Evolutionary conservation across 1,140 invertebrate genomes (phyloP).

Genomic region (Cotesia typhae): DNA sequence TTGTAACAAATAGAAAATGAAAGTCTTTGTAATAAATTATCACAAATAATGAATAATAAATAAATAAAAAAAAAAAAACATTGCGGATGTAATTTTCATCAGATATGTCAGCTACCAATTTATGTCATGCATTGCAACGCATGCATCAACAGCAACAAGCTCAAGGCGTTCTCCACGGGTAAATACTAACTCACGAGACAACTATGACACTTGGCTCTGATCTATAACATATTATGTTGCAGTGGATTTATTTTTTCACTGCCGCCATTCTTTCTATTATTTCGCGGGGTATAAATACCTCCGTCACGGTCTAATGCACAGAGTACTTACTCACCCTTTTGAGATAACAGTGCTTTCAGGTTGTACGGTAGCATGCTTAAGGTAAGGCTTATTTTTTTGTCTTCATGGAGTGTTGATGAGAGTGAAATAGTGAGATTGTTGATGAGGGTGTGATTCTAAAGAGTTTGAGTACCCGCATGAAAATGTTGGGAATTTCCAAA

Average conservation of each 20-base stretch:
- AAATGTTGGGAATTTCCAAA: neutral
- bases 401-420: too few species aligned
- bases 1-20: too few species aligned
- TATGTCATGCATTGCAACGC: neutral
- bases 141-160: conserved; percentile 4
- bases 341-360: neutral
- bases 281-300: conserved; percentile 4
- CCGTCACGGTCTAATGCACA: neutral
- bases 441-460: too few species aligned
- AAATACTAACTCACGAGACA: neutral
- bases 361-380: neutral
- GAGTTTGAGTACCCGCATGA: too few species aligned
- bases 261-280: neutral
- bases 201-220: conserved; percentile 11
- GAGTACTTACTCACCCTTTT: neutral
- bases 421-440: too few species aligned
- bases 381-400: neutral
- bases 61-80: neutral
- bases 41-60: too few species aligned
- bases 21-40: too few species aligned
- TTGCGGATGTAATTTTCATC: conserved; percentile 19
- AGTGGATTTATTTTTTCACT: neutral
- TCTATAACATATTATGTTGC: neutral
- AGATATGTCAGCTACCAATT: conserved; percentile 16
- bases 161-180: conserved; percentile 7